Base-by-base conservation (phyloP, 2,113 vertebrate genomes). In the Picathartes gymnocephalus region DNA sequence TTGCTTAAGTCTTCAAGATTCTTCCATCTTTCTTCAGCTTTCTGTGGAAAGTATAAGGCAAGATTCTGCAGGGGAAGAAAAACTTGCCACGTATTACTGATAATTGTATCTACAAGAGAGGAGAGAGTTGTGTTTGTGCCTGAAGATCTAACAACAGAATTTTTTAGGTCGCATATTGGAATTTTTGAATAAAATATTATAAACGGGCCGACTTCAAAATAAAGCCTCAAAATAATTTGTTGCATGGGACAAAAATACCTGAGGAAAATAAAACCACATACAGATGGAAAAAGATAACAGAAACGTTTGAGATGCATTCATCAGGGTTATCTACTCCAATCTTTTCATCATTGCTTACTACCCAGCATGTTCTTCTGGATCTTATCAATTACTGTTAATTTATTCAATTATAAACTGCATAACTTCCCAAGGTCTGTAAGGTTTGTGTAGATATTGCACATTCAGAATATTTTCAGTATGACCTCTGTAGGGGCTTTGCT, bases 221-320 rank as follows among this genome's bases (percentile, higher is more conserved):
- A 66, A 50, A 53, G 17, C 7, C 24, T 84, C 30, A 70, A 35
- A 68, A 47, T 24, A 54, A 42, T 51, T 71, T 79, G 2, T 35
- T 21, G 11, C 18, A 39, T 24, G 2, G 7, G 1, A 2, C 47
- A 94, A 56, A 81, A 88, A 71, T 40, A 68, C 3, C 12, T 71
- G 15, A 21, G 35, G 7, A 15, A 28, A 30, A 65, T 51, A 44
- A 56, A 31, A 4, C 9, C 3, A 45, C 8, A 18, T 53, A 69
- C 86, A 86, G 2, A 42, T 19, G 5, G 24, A 61, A 48, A 88
- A 62, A 48, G 1, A 18, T n/a, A n/a, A 30, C 1, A 19, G 44
- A 61, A 47, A 0, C 0, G 28, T 73, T 50, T 71, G 10, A 66
- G 30, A 70, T 60, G 1, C 1, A 6, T 81, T 73, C 19, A 66